Percentiles rank a stretch among this genome's conserved stretches.
Conservation (phyloP, 2,113 vertebrate species). For the Suricata suricatta region DNA sequence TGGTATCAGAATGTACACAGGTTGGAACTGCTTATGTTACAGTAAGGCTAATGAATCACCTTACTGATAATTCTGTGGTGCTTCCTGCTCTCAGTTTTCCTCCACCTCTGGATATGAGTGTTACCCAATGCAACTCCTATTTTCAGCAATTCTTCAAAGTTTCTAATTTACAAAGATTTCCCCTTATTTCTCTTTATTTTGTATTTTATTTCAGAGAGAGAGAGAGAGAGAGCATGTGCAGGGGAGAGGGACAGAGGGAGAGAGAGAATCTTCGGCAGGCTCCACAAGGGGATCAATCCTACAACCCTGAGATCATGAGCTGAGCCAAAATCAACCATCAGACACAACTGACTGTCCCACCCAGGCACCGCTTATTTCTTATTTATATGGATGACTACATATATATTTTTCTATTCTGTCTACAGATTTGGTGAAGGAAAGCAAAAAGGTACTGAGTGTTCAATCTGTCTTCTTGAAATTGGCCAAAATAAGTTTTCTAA, state of each 20-base stretch:
- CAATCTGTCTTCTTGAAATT: background rate
- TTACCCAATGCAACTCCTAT: background rate
- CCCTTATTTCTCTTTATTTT: background rate
- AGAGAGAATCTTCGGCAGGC: too few relatives aligned
- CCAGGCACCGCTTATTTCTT: background rate
- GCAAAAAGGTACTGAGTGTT: background rate
- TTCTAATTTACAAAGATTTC: conserved; percentile 21
- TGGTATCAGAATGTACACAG: background rate
- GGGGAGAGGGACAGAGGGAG: too few relatives aligned
- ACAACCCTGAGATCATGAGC: too few relatives aligned
- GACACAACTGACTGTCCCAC: too few relatives aligned
- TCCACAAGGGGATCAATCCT: too few relatives aligned
- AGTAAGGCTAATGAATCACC: background rate
- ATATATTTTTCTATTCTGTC: background rate
- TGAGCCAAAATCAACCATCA: too few relatives aligned
- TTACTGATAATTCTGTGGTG: background rate
- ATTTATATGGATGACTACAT: background rate
- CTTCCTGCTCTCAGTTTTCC: background rate
- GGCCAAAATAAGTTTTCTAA: background rate
- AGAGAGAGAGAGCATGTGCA: too few relatives aligned
- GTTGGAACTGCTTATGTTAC: background rate
- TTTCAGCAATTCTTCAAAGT: conserved; percentile 27
- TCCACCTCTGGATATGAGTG: background rate
- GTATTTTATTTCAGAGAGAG: too few relatives aligned
- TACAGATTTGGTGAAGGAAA: background rate